Percentiles rank a stretch among this genome's conserved stretches.
phyloP scores from a whole-genome alignment of 2,113 vertebrate genomes.

The Sterna hirundo region DNA sequence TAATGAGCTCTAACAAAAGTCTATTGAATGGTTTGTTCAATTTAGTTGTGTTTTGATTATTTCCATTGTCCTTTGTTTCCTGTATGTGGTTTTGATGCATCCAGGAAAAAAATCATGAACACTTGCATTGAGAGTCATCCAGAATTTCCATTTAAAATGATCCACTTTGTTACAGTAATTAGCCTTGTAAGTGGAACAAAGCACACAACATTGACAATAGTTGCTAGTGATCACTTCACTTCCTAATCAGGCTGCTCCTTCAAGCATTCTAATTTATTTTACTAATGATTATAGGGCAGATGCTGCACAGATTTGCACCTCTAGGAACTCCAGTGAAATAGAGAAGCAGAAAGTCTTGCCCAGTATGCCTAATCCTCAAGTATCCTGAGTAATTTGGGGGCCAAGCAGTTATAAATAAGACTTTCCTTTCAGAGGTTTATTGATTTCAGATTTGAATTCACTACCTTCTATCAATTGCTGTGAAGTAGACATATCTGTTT shows the following conservation, averaged over 20 bases:
- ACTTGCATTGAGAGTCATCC: constrained; percentile 41
- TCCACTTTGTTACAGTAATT: constrained; percentile 69
- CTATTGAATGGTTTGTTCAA: constrained; percentile 36
- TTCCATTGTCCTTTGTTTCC: constrained; percentile 44
- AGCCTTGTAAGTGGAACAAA: constrained; percentile 69
- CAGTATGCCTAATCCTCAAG: not conserved
- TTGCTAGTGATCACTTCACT: constrained; percentile 65
- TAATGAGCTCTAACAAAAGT: constrained; percentile 9
- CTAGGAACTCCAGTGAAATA: constrained; percentile 17
- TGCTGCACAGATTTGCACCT: constrained; percentile 44
- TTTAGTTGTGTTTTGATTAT: constrained; percentile 44
- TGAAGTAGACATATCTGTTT: not conserved
- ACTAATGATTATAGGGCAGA: constrained; percentile 57
- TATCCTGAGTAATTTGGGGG: not conserved
- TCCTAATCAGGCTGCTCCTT: constrained; percentile 65
- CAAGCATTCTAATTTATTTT: constrained; percentile 68
- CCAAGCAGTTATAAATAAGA: not conserved
- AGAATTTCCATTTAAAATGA: constrained; percentile 68
- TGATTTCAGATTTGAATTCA: not conserved
- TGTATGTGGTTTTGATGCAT: not conserved
- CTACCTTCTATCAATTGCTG: not conserved
- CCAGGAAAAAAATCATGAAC: constrained; percentile 23
- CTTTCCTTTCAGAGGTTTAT: not conserved
- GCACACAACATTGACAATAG: constrained; percentile 66
- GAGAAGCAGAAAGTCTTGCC: not conserved